Percentiles rank a stretch among this genome's conserved stretches.
phyloP scores from a whole-genome alignment of 2,888 invertebrate genomes.

The Boloria selene region DNA sequence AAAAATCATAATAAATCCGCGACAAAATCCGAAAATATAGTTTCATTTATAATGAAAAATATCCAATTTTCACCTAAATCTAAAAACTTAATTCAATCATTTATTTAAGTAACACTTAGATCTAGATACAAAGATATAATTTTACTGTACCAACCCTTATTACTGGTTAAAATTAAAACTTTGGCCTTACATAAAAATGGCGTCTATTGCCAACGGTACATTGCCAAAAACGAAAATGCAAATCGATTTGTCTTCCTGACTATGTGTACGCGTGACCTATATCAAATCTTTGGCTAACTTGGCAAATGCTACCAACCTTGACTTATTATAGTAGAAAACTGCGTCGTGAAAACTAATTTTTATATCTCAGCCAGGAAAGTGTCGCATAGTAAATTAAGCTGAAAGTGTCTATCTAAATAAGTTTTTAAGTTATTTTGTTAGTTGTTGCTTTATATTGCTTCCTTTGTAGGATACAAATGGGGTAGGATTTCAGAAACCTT shows the following conservation, averaged over 20 bases:
- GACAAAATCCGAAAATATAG: too few species aligned
- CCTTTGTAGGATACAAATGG: too few species aligned
- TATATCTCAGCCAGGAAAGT: constrained; percentile 9
- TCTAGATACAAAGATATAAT: too few species aligned
- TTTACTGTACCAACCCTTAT: too few species aligned
- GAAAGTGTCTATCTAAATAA: constrained; percentile 1
- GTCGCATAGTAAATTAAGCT: constrained; percentile 10
- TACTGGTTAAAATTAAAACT: too few species aligned
- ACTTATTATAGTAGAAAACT: constrained; percentile 19
- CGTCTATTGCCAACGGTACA: constrained; percentile 17
- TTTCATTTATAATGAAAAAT: too few species aligned
- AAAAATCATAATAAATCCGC: too few species aligned
- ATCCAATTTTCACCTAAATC: too few species aligned
- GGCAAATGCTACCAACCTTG: constrained; percentile 29
- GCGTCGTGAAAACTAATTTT: constrained; percentile 13
- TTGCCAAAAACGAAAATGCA: constrained; percentile 28
- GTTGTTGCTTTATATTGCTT: neutral
- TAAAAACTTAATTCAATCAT: too few species aligned
- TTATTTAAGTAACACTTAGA: too few species aligned
- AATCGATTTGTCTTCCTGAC: constrained; percentile 31
- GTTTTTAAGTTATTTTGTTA: constrained; percentile 5
- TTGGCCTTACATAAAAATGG: too few species aligned
- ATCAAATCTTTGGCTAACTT: constrained; percentile 32
- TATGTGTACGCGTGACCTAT: constrained; percentile 20
- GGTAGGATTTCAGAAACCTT: too few species aligned